Base-by-base conservation (phyloP, 2,113 vertebrate genomes). In the Talpa occidentalis region DNA sequence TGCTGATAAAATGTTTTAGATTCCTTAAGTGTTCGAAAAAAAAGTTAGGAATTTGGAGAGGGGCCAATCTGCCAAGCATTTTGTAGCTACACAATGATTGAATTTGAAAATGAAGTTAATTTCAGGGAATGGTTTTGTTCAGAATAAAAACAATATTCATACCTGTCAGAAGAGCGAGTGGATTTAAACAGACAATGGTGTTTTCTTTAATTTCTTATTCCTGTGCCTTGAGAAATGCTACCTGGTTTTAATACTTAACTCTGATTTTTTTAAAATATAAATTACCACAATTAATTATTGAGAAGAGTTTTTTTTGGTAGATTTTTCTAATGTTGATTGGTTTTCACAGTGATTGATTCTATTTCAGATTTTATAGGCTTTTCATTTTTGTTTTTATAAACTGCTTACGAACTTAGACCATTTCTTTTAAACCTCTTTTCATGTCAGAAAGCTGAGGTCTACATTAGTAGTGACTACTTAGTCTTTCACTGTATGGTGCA, bases 41-140 rank as follows among this genome's bases (percentile, higher is more conserved):
- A 72, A 91, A 96, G 42, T 74, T 52, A 69, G 35, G 54, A 80
- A 79, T 90, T 91, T 80, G 79, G 54, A 95, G 52, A 91, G 24
- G 40, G 40, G 54, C 59, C 67, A 87, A 0, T 52, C 16, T 90
- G 76, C 44, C 74, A 77, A 93, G 40, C 83, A 37, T 86, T 83
- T 96, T 82, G 84, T 81, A 91, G 70, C 64, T 88, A 83, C 42
- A 21, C 30, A 90, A 3, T 17, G 49, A 88, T 15, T 81, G 84
- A 66, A 37, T 95, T 74, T 90, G 94, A 93, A 97, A 84, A 85
- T 85, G 44, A 94, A 84, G 42, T 90, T 84, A 91, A 90, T 96
- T 96, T 94, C 22, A 30, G 70, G 86, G 74, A 54, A 32, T 59
- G 32, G 73, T 78, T 93, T 91, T 85, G n/a, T 91, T 95, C 77